Base-by-base conservation (phyloP, 2,888 invertebrate genomes). In the Lochmaea capreae region DNA sequence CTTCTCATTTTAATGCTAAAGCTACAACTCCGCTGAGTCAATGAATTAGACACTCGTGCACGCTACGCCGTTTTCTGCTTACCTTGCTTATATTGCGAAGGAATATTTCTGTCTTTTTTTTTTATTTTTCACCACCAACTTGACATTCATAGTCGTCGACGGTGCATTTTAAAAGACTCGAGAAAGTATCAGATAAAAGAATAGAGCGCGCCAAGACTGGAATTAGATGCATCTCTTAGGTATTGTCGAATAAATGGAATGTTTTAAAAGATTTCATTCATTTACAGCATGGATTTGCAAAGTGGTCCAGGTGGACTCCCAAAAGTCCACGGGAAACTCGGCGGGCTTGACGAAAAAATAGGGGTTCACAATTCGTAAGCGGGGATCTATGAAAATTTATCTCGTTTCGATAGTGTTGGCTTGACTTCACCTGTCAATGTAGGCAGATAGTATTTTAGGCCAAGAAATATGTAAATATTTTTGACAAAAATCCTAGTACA, bases 21-120 rank as follows among this genome's bases (percentile, higher is more conserved):
- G 33, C 42, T 57, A 54, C 58, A 42, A 42, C 49, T 39, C 39
- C 54, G 49, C 66, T 57, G 67, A 67, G 67, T 67, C 67, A 57
- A 67, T 43, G 67, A 42, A 67, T 67, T 39, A 67, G 57, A 57
- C 71, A 65, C 71, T 71, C 65, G 54, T 65, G 65, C 46, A 71
- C 58, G 63, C 65, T 65, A 46, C 58, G 8, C 18, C 62, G 42
- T 65, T 46, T 65, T 71, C 62, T 49, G 71, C 71, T 71, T 71
- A 71, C 71, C 57, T 43, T 54, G 63, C 65, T 43, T 26, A 5
- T 5, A 63, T 63, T 71, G 43, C 46, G 61, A 33, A 33, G 5
- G 46, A 46, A 18, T 58, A 39, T 49, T n/a, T 33, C 33, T 12
- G 10, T 39, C 62, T 62, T 43, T 49, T 57, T 67, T 67, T 67